Conservation (phyloP, 2,113 vertebrate species). For the Gambusia holbrooki region DNA sequence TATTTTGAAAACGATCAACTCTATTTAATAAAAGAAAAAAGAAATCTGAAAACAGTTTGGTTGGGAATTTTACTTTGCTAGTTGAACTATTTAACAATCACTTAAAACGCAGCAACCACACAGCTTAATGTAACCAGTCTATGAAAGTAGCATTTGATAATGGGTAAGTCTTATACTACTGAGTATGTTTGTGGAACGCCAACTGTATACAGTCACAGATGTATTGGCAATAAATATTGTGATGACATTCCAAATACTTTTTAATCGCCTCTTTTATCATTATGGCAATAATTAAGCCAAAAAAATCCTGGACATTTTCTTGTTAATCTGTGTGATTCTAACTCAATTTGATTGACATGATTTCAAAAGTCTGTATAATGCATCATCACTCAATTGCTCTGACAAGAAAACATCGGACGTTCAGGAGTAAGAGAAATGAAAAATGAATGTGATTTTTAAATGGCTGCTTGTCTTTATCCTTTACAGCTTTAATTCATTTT, state of each 20-base stretch:
- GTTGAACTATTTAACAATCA: background rate
- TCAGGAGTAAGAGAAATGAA: background rate
- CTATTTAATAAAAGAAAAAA: too few species aligned
- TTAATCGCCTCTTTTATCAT: background rate
- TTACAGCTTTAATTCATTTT: slow-evolving; percentile 4
- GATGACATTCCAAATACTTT: too few species aligned
- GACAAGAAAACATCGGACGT: background rate
- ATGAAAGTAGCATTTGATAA: too few species aligned
- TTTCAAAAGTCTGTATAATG: background rate
- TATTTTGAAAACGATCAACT: too few species aligned
- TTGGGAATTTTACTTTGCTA: too few species aligned
- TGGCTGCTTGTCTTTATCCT: background rate
- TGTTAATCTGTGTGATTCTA: background rate
- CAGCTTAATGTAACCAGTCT: background rate
- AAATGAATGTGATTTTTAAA: background rate
- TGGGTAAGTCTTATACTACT: too few species aligned
- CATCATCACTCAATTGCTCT: background rate
- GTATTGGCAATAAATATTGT: too few species aligned
- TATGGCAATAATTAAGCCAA: background rate
- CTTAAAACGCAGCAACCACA: background rate
- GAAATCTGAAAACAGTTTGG: too few species aligned
- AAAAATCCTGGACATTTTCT: background rate
- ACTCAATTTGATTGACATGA: background rate
- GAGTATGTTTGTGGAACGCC: too few species aligned
- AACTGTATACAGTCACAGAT: too few species aligned